Percentiles rank a stretch among this genome's conserved stretches.
Conservation (phyloP, 2,797 vertebrate genomes). For the Lophius americanus region DNA sequence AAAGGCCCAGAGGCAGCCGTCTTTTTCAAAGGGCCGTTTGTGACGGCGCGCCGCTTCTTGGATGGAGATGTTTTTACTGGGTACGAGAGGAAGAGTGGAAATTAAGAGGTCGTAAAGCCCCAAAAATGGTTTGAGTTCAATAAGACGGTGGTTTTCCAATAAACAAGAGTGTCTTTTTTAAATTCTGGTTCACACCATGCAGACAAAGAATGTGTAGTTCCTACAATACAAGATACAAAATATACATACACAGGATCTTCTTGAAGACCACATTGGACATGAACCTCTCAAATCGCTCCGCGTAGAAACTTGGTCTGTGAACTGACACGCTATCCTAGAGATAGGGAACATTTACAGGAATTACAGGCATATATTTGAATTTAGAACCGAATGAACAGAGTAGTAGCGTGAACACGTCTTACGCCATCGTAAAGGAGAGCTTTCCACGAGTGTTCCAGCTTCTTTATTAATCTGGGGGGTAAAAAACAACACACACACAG, state of each 20-base stretch:
- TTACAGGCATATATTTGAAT: not conserved
- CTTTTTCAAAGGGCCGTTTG: slow-evolving; percentile 74
- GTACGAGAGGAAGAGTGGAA: slow-evolving; percentile 12
- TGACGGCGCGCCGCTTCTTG: slow-evolving; percentile 88
- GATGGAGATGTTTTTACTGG: slow-evolving; percentile 89
- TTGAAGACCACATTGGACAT: slow-evolving; percentile 92
- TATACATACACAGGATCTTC: slow-evolving; percentile 83
- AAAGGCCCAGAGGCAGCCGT: slow-evolving; percentile 46
- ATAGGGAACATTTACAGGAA: not conserved
- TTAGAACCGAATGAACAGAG: not conserved
- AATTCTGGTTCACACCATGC: not conserved
- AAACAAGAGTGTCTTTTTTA: not conserved
- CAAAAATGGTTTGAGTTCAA: not conserved
- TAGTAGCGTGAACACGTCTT: slow-evolving; percentile 42
- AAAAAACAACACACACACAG: slow-evolving; percentile 32
- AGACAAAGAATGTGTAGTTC: too few relatives aligned
- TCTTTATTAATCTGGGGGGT: slow-evolving; percentile 90
- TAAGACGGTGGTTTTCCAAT: too few relatives aligned
- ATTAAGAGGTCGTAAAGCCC: not conserved
- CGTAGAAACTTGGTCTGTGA: slow-evolving; percentile 93
- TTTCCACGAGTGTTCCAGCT: slow-evolving; percentile 97
- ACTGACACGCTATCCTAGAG: slow-evolving; percentile 93
- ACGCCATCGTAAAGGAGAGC: slow-evolving; percentile 95
- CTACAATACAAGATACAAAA: not conserved
- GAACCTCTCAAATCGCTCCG: slow-evolving; percentile 93